Evolutionary conservation across 2,888 invertebrate species (phyloP), one percentile per base, ranked within the genome.

Genomic region (Cactoblastis cactorum): DNA sequence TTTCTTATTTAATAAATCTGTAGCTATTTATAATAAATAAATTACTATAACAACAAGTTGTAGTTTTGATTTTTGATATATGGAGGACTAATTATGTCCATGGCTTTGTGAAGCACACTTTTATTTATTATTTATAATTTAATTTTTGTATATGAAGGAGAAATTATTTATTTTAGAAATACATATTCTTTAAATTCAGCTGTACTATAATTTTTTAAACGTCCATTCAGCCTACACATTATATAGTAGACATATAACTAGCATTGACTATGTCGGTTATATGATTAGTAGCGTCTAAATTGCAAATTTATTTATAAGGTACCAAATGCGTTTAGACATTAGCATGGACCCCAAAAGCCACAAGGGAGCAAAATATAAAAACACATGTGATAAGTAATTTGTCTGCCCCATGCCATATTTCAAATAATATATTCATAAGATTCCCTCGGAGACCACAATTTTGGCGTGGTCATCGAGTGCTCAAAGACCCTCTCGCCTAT

Each of bases 391-490:
- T 57, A 65, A 66, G 65, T 68, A 71, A 74, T 74, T 69, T 69
- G 62, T 64, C 57, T 62, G 62, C 65, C 67, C 68, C 52, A 53
- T 51, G 57, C 56, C 65, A 68, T 73, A 69, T 71, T 69, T 70
- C 69, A 71, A 61, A 69, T 80, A 78, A 80, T 76, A 69, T 81
- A 82, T 82, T 80, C 80, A 82, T 82, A 74, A 74, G 74, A 67
- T 75, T 67, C 60, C 58, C 62, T 65, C 67, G 67, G 69, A 68
- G 71, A 69, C 43, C 69, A 66, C 67, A 63, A 61, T 70, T 78
- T 67, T 59, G 58, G 56, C 56, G 59, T 69, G 80, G 79, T 76
- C 79, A 80, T 61, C 72, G 64, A 66, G 62, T 59, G 53, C 60
- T 70, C 71, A 72, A 70, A 74, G 69, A 67, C 70, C 69, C 71